Evolutionary conservation across 2,888 invertebrate genomes (phyloP), one percentile per base, ranked within the genome.

Genomic region (Empis livida): DNA sequence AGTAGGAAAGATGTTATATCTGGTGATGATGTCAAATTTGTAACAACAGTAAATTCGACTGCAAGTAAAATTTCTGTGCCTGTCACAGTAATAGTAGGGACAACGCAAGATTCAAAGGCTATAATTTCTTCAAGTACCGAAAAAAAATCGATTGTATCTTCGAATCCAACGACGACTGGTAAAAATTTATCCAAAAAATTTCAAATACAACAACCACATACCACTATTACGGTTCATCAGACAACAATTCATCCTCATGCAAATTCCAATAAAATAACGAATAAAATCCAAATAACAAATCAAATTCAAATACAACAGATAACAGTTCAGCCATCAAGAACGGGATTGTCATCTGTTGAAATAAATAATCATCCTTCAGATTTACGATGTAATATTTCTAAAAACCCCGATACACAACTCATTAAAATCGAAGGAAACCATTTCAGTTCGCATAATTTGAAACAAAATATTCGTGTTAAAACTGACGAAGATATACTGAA

Each of bases 281-380:
- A 17, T 23, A 38, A 44, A 14, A 48, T 45, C 43, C 47, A 48
- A 15, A 48, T 50, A 14, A 48, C 52, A 10, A 52, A 52, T 47
- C 52, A 53, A 47, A 55, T 54, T 23, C 54, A 55, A 47, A 55
- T 55, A n/a, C 55, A 55, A 43, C 55, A 55, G 42, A 52, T 55
- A 3, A 55, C 55, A 4, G 49, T 54, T 10, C 53, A 51, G 39
- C 51, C 50, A n/a, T 13, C 35, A 13, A 14, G 30, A 11, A n/a
- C 20, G 14, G 10, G 37, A 31, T 11, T 42, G n/a, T 4, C 35
- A 9, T 13, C 35, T 35, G 35, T 44, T 43, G 46, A 44, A 10
- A 42, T 32, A 9, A 23, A 47, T 8, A 35, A 15, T 14, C 31
- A 32, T 17, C 13, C 14, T 4, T 30, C 45, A 1, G 47, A 50